Evolutionary conservation across 2,797 vertebrate genomes (phyloP).

Genomic region (Peromyscus nudipes): DNA sequence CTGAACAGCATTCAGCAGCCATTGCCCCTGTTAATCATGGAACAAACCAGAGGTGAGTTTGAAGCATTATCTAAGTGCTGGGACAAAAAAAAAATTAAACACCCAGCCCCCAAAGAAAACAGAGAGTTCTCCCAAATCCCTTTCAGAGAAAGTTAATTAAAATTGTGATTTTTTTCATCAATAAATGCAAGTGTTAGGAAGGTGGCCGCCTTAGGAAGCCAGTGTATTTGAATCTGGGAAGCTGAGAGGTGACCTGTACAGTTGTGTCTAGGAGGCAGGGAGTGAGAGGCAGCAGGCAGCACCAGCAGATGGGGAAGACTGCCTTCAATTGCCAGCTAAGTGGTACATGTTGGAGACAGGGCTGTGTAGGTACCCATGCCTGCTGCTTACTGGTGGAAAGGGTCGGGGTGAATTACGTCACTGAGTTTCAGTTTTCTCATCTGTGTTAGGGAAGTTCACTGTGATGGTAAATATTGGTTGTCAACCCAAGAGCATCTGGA

Average conservation of each 20-base stretch:
- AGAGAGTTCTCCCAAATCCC: background rate
- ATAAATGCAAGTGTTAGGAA: background rate
- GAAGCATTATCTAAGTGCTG: slow-evolving; percentile 27
- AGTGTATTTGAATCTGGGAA: background rate
- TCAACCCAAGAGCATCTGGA: background rate
- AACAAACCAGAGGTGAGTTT: slow-evolving; percentile 35
- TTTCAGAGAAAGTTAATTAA: background rate
- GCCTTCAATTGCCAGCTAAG: background rate
- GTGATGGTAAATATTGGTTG: background rate
- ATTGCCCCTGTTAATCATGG: slow-evolving; percentile 51
- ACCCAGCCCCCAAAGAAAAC: background rate
- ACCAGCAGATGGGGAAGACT: background rate
- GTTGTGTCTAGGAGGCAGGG: background rate
- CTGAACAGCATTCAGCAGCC: slow-evolving; percentile 27
- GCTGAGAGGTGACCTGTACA: rapidly evolving
- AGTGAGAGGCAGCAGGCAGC: background rate
- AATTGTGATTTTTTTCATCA: background rate
- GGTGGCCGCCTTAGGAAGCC: background rate
- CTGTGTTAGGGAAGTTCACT: background rate
- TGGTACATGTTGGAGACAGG: rapidly evolving
- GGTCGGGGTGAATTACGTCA: background rate
- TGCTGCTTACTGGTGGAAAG: background rate
- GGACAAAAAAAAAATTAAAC: background rate
- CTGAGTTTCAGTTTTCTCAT: background rate
- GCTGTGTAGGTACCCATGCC: no score